Evolutionary conservation across 2,888 invertebrate species (phyloP), one percentile per base, ranked within the genome.

Genomic region (Myopa tessellatipennis): DNA sequence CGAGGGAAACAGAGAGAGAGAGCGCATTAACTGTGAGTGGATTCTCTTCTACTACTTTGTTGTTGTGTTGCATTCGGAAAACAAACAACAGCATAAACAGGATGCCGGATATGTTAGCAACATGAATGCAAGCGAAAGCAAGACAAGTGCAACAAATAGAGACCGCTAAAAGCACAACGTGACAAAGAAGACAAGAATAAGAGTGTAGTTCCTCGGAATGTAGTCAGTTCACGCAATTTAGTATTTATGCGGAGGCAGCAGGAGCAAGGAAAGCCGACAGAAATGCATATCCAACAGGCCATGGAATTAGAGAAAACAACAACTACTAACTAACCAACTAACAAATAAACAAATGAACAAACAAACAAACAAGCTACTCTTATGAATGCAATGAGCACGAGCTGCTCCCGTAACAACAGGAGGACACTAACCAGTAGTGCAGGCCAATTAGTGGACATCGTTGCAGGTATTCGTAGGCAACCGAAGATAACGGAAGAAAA

Each of bases 401-500:
- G n/a, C 38, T 34, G 26, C 63, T 14, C 26, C 14, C 63, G 36
- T 4, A 67, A 40, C 68, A 68, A 40, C 52, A 69, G 18, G 52
- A 69, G n/a, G 50, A 69, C 18, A 71, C 40, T 34, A 45, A 14
- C 16, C 40, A n/a, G 61, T 55, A 52, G 69, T 72, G 69, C 78
- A 67, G 78, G 1, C 75, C 78, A 74, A 78, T 81, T 76, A 80
- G 80, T 52, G 70, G 55, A 77, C 80, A 81, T 80, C 70, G 70
- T 60, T 63, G 63, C 74, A 65, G 65, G 74, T 65, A 55, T 12
- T 55, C 55, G n/a, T 45, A 8, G 45, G 45, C 3, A 45, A 45
- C 7, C 45, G 0, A 3, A 45, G 45, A 10, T 45, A 10, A 45
- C 7, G 45, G 45, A 45, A 45, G 45, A 45, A 10, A 65, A 71